phyloP scores from a whole-genome alignment of 2,888 invertebrate genomes.

The Thumatha senex region DNA sequence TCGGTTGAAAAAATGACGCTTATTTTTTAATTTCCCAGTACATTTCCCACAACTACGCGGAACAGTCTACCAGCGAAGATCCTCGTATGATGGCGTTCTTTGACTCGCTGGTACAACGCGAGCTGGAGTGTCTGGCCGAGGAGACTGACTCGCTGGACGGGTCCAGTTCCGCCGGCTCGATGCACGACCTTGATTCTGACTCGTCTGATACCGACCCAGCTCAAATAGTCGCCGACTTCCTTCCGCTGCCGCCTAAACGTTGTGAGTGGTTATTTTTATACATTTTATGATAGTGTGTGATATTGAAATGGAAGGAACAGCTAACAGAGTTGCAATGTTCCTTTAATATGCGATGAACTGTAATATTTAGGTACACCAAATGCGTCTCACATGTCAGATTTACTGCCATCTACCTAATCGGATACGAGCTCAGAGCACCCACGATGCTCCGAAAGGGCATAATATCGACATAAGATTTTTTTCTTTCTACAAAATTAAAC shows the following conservation, averaged over 20 bases:
- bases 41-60: slow-evolving; percentile 94
- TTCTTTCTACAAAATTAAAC: no score
- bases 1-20: no score
- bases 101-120: slow-evolving; percentile 95
- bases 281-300: no score
- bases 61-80: slow-evolving; percentile 94
- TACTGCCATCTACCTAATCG: no score
- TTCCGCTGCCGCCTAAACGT: slow-evolving; percentile 66
- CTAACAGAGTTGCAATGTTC: no score
- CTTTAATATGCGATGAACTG: no score
- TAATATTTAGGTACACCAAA: no score
- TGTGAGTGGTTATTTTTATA: slow-evolving; percentile 39
- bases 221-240: slow-evolving; percentile 61
- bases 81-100: slow-evolving; percentile 98
- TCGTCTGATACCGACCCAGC: slow-evolving; percentile 66
- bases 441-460: no score
- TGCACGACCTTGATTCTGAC: slow-evolving; percentile 55
- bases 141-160: slow-evolving; percentile 75
- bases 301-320: no score
- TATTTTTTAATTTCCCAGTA: slow-evolving; percentile 70
- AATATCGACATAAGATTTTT: no score
- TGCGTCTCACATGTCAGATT: no score
- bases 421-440: no score
- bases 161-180: slow-evolving; percentile 53
- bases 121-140: slow-evolving; percentile 90